Evolutionary conservation across 2,113 vertebrate genomes (phyloP), one percentile per base, ranked within the genome.

Genomic region (Montifringilla adamsi): DNA sequence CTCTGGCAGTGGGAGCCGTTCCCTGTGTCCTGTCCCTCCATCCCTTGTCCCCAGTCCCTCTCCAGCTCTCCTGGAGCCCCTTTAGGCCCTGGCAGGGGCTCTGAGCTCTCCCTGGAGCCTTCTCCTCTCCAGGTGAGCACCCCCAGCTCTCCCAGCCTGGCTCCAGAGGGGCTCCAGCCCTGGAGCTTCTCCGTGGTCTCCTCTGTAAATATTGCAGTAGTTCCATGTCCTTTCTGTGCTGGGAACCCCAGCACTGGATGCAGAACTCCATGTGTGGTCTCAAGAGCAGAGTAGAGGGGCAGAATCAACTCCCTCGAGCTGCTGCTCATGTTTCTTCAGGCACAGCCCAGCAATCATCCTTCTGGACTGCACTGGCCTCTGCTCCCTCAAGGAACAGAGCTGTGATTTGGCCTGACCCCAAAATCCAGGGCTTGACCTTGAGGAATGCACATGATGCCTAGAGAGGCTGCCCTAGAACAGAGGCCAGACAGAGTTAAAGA

Each of bases 171-270:
- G 5, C 46, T 77, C 47, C 24, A 55, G 28, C 16, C 5, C 26
- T 1, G 0, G 30, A 55, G 30, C 18, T 3, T 20, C 18, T 55
- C 53, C 18, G 1, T 17, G 44, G 6, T 4, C 20, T 35, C 49
- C 35, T 64, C 58, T 49, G 41, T 14, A 37, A 9, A 31, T 33
- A 3, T 0, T 46, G 33, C 50, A 56, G 31, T 2, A 72, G 9
- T 8, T 43, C 21, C 35, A 49, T 2, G 6, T 49, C 26, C 21
- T 49, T 27, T 28, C 41, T 22, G 17, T 35, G 35, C 50, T 50
- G 35, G 30, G 17, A 88, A 56, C 11, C 8, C 31, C 31, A 31
- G 58, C 21, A 24, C 7, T 33, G 76, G 31, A n/a, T 20, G 24
- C 41, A 87, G 56, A 53, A 7, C 15, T 53, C n/a, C 64, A 5